Evolutionary conservation across 2,113 vertebrate species (phyloP), one percentile per base, ranked within the genome.

Genomic region (Blennius ocellaris): DNA sequence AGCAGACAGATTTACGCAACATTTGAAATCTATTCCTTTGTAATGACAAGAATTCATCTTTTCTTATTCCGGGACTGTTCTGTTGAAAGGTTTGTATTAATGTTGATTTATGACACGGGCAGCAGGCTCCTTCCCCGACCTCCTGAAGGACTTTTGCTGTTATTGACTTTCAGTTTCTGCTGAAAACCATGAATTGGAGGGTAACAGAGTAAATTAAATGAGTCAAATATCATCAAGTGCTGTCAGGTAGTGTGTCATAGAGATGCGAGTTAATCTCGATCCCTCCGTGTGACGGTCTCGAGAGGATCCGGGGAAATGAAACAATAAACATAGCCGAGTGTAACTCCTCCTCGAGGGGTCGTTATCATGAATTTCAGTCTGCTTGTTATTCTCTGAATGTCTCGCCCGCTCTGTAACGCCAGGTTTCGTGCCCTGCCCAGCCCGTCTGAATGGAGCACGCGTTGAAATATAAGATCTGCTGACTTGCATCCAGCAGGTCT

Each of bases 401-500:
- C 53, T 67, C 44, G 30, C 4, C 69, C 16, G 0, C 30, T 60
- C 43, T 48, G 54, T 55, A 38, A 60, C 59, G 36, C 17, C 44
- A 5, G 17, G 12, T 38, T 21, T 58, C 40, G 6, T 51, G 45
- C 78, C 69, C 72, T 69, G 17, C 38, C 52, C 47, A 14, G 67
- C 44, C 73, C 21, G 82, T 50, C 59, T 80, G 54, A 72, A 79
- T 38, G 15, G 70, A 64, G 59, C 64, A 61, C 40, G 67, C 53
- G 76, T 59, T 80, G 73, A 80, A 82, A 74, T 62, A 45, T 57
- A 69, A 67, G 79, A 88, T 86, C 76, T 89, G 91, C 90, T 92
- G 89, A 89, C 84, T 87, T 78, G 83, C 83, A 80, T 52, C 41
- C 69, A 58, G 38, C 72, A 47, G 83, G 76, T 87, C 77, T 75